These are phyloP conservation scores for Noctua janthe DNA, from an alignment of 2,888 invertebrate species.

Conservation along the genomic window DNA sequence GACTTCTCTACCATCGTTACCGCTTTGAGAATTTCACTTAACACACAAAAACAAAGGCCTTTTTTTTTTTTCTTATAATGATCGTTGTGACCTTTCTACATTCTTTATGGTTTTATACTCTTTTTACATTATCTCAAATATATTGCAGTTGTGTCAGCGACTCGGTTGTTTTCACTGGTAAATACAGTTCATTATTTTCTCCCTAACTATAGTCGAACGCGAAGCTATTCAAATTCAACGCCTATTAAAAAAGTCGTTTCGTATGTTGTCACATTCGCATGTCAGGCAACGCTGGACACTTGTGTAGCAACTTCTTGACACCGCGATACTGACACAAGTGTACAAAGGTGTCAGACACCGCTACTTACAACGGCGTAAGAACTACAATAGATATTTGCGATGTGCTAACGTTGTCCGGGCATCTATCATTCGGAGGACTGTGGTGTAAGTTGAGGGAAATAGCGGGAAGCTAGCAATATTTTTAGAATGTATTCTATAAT, in stretches of 20 bases:
- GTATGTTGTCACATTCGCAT: not conserved
- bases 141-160: not conserved
- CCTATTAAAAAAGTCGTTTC: not conserved
- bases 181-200: not conserved
- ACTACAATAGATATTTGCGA: conserved; percentile 64
- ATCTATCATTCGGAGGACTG: conserved; percentile 59
- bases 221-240: conserved; percentile 1
- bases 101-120: too few species aligned
- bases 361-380: conserved; percentile 45
- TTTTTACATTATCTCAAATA: not conserved
- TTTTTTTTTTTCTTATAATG: too few species aligned
- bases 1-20: too few species aligned
- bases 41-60: too few species aligned
- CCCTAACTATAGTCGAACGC: not conserved
- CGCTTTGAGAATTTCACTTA: too few species aligned
- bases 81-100: too few species aligned
- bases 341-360: conserved; percentile 52
- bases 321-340: conserved; percentile 43
- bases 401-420: conserved; percentile 60
- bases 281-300: conserved; percentile 4
- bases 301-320: conserved; percentile 15
- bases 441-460: conserved; percentile 26
- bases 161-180: not conserved
- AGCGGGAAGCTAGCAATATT: not conserved
- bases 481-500: not conserved